These are phyloP conservation scores for Spongilla lacustris DNA, from an alignment of 37 sponge, comb jelly and placozoan species.

Conservation along the genomic window DNA sequence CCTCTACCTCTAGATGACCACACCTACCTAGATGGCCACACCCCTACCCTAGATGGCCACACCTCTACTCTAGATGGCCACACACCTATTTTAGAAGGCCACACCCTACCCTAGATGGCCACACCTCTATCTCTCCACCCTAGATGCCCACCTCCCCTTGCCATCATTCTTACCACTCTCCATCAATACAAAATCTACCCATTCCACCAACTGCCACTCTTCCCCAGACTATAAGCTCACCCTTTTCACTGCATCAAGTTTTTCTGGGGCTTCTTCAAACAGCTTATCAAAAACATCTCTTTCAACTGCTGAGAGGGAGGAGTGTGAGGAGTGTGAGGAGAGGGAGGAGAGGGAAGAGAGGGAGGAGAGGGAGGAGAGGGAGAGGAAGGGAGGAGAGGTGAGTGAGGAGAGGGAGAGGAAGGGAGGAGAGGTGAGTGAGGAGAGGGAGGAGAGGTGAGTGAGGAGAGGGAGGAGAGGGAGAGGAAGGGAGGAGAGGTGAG, in stretches of 20 bases:
- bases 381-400: not conserved
- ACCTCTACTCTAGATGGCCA: no score
- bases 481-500: not conserved
- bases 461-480: not conserved
- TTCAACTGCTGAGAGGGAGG: slow-evolving; percentile 41
- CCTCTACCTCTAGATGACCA: no score
- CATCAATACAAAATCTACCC: not conserved
- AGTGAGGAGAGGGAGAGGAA: not conserved
- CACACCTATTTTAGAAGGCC: no score
- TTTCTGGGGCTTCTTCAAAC: slow-evolving; percentile 92
- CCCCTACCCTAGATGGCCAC: no score
- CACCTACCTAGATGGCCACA: no score
- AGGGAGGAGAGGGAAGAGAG: no score
- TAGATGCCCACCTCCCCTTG: no score
- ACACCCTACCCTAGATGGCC: no score
- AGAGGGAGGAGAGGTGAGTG: not conserved
- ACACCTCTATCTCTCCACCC: no score
- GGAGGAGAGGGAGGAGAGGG: not conserved
- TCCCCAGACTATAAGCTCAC: slow-evolving; percentile 21
- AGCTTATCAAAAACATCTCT: slow-evolving; percentile 97
- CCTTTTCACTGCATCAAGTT: slow-evolving; percentile 85
- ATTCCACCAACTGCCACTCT: not conserved
- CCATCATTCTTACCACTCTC: no score
- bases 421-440: no score
- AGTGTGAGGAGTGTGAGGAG: not conserved